Evolutionary conservation across 2,888 invertebrate genomes (phyloP).

Genomic region (Drosophila peninsularis): DNA sequence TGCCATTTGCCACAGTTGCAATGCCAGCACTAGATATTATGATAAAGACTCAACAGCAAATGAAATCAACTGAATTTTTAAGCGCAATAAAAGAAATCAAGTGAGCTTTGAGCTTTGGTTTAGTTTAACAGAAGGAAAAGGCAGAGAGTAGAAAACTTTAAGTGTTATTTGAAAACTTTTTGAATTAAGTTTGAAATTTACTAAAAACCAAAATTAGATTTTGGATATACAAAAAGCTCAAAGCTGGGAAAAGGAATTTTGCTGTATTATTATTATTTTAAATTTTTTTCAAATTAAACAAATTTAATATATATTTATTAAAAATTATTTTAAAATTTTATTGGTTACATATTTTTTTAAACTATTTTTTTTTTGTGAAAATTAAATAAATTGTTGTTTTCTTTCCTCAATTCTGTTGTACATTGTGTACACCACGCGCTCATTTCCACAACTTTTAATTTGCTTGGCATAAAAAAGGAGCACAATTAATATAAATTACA

Average conservation of each 20-base stretch:
- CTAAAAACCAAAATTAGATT: neutral
- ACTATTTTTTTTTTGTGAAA: too few species aligned
- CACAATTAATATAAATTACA: slow-evolving; percentile 62
- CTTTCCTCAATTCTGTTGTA: too few species aligned
- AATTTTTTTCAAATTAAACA: too few species aligned
- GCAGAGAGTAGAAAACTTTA: neutral
- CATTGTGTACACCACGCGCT: neutral
- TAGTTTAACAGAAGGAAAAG: neutral
- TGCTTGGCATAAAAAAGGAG: neutral
- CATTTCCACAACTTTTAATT: slow-evolving; percentile 21
- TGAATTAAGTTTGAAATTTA: neutral
- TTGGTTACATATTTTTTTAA: too few species aligned
- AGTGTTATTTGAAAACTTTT: too few species aligned
- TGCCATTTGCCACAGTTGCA: slow-evolving; percentile 49
- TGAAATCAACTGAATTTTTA: neutral
- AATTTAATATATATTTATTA: too few species aligned
- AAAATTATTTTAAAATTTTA: too few species aligned
- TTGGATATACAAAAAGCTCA: neutral
- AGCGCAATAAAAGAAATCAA: neutral
- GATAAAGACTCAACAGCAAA: neutral
- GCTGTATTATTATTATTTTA: too few species aligned
- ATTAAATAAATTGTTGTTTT: too few species aligned
- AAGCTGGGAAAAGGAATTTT: neutral
- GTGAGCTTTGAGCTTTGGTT: neutral
- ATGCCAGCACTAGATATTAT: slow-evolving; percentile 12